These are phyloP conservation scores for Polydesmus complanatus DNA, from an alignment of 2,888 invertebrate species.

Conservation along the genomic window DNA sequence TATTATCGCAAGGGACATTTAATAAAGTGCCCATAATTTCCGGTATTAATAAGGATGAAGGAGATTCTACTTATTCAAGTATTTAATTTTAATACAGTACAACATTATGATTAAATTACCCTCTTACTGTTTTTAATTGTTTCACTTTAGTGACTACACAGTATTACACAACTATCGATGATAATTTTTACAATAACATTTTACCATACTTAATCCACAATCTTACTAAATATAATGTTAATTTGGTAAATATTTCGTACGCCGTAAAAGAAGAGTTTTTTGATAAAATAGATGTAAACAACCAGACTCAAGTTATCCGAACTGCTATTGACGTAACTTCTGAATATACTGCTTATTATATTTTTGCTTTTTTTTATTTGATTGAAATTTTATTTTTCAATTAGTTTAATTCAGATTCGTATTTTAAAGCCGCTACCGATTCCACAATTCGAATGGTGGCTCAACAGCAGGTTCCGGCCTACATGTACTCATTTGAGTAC, in stretches of 20 bases:
- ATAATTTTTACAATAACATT: slow-evolving; percentile 2
- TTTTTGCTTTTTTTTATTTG: no score
- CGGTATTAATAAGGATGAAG: slow-evolving; percentile 7
- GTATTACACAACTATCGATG: neutral
- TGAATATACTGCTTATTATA: no score
- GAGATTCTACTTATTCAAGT: slow-evolving; percentile 1
- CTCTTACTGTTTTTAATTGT: neutral
- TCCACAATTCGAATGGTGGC: neutral
- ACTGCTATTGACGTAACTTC: slow-evolving; percentile 6
- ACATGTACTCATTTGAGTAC: slow-evolving; percentile 1
- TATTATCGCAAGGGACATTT: neutral
- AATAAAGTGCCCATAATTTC: slow-evolving; percentile 2
- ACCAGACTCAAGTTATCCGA: neutral
- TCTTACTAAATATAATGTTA: neutral
- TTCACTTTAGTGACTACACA: neutral
- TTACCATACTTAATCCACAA: neutral
- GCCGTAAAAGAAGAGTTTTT: slow-evolving; percentile 4
- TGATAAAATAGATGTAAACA: neutral
- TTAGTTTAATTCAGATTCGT: neutral
- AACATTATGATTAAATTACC: neutral
- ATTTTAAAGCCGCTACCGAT: neutral
- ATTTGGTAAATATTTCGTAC: slow-evolving; percentile 5
- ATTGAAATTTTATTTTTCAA: no score
- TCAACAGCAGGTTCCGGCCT: neutral
- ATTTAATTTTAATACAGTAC: neutral